Percentiles rank a stretch among this genome's conserved stretches.
Evolutionary conservation across 2,113 vertebrate genomes (phyloP).

Genomic region (Barnardius zonarius): DNA sequence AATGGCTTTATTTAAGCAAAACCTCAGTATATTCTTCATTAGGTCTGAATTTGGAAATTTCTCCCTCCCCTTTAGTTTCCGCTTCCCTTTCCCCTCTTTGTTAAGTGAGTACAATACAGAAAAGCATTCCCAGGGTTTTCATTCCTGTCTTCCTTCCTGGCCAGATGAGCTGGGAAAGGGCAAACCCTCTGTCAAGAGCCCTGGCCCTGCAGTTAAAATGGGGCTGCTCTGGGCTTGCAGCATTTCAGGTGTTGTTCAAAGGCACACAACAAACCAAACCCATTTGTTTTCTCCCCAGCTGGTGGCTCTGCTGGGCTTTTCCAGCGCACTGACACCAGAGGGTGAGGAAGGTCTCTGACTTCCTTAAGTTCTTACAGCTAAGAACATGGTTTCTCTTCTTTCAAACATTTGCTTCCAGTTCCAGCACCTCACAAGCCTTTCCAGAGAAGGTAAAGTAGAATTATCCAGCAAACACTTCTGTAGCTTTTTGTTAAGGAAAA

Average conservation of each 20-base stretch:
- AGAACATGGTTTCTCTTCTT: not conserved
- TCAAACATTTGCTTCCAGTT: not conserved
- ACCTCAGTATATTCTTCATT: not conserved
- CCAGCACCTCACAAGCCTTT: not conserved
- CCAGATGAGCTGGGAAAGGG: not conserved
- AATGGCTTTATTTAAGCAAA: not conserved
- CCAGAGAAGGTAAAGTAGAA: not conserved
- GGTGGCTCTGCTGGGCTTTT: not conserved
- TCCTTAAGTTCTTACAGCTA: not conserved
- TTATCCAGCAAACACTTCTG: not conserved
- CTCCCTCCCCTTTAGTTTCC: not conserved
- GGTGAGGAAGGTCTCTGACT: not conserved
- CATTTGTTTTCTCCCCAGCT: not conserved
- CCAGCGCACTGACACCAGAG: fast-evolving
- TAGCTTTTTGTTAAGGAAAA: not conserved
- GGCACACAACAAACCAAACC: not conserved
- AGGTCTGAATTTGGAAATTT: not conserved
- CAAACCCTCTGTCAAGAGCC: not conserved
- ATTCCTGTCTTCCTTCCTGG: slow-evolving; percentile 38
- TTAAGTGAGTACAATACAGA: not conserved
- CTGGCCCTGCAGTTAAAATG: not conserved
- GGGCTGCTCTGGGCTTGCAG: not conserved
- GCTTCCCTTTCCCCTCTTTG: slow-evolving; percentile 49
- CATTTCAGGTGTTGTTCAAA: not conserved
- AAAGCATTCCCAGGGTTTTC: not conserved